phyloP scores from a whole-genome alignment of 2,888 invertebrate genomes.

The Stegana nigrithorax region DNA sequence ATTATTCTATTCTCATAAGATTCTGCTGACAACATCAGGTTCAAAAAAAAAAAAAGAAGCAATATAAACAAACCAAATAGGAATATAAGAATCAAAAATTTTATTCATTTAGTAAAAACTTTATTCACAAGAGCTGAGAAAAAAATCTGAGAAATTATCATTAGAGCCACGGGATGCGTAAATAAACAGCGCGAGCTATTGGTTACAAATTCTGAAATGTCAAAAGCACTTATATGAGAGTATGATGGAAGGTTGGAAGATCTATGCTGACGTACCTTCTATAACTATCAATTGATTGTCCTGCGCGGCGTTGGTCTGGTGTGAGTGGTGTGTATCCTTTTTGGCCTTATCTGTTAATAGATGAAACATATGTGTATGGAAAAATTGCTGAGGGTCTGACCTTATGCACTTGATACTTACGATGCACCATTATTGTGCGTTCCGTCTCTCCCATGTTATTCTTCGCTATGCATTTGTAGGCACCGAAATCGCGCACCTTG shows the following conservation, averaged over 20 bases:
- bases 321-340: conserved; percentile 58
- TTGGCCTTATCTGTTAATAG: conserved; percentile 57
- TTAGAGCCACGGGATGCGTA: too few species aligned
- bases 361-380: background rate
- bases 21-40: too few species aligned
- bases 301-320: conserved; percentile 54
- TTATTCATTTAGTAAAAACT: conserved; percentile 26
- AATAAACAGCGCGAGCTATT: too few species aligned
- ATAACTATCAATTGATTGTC: conserved; percentile 62
- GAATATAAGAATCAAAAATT: too few species aligned
- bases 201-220: conserved; percentile 47
- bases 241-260: too few species aligned
- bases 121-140: conserved; percentile 39
- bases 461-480: conserved; percentile 85
- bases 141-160: conserved; percentile 28
- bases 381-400: background rate
- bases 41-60: too few species aligned
- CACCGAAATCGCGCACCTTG: conserved; percentile 77
- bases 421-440: conserved; percentile 58
- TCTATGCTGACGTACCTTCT: conserved; percentile 48
- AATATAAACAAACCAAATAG: too few species aligned
- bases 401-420: conserved; percentile 43
- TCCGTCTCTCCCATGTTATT: conserved; percentile 79
- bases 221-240: background rate
- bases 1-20: too few species aligned